Evolutionary conservation across 2,113 vertebrate species (phyloP).

Genomic region (Anolis sagrei): DNA sequence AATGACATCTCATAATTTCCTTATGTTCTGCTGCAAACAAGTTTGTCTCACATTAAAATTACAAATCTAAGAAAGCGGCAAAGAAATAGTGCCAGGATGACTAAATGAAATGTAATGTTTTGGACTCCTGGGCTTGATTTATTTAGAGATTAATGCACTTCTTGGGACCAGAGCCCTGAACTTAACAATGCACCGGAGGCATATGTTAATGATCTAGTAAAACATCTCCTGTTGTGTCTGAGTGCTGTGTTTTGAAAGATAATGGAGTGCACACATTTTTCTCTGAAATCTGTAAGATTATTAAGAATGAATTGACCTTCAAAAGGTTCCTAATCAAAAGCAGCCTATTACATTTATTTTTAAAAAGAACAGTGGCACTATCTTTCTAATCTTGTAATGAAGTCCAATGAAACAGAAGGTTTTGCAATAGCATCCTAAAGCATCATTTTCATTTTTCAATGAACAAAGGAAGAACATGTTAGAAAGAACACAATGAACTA

Average conservation of each 20-base stretch:
- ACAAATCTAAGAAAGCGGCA: neutral
- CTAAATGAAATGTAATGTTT: conserved; percentile 11
- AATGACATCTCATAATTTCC: conserved; percentile 16
- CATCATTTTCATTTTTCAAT: neutral
- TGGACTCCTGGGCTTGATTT: conserved; percentile 36
- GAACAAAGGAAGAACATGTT: conserved; percentile 6
- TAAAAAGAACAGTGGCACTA: conserved; percentile 16
- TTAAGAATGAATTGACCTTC: conserved; percentile 42
- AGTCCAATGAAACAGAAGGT: conserved; percentile 21
- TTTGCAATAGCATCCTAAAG: neutral
- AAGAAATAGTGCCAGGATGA: conserved; percentile 6
- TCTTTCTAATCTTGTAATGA: conserved; percentile 15
- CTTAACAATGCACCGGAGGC: neutral
- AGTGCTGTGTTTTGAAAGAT: conserved; percentile 21
- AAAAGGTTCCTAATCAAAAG: conserved; percentile 33
- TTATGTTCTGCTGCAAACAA: neutral
- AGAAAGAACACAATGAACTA: neutral
- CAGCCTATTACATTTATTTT: conserved; percentile 15
- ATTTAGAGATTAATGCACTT: conserved; percentile 38
- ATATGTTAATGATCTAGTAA: conserved; percentile 20
- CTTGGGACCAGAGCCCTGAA: conserved; percentile 32
- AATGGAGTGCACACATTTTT: conserved; percentile 23
- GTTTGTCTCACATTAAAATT: neutral
- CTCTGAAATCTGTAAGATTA: conserved; percentile 27
- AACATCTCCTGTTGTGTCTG: conserved; percentile 37